These are phyloP conservation scores for Lamproptera curius DNA, from an alignment of 2,888 invertebrate species.

Conservation along the genomic window DNA sequence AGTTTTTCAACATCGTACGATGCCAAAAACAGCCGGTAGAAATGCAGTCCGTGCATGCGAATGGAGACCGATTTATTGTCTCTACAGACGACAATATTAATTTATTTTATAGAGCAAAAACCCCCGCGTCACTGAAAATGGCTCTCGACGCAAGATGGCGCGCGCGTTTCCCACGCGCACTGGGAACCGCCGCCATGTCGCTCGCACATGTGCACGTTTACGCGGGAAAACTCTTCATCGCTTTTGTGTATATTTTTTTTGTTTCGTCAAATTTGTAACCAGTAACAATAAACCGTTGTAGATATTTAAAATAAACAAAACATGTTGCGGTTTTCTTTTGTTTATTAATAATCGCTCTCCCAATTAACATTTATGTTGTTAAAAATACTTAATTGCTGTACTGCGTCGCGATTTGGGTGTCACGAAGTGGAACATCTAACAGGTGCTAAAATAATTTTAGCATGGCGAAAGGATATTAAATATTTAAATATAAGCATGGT, in stretches of 20 bases:
- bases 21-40: conserved; percentile 9
- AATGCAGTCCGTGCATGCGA: conserved; percentile 10
- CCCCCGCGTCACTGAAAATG: conserved; percentile 41
- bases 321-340: background rate
- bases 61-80: conserved; percentile 17
- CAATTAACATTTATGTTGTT: no score
- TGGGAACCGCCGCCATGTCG: conserved; percentile 48
- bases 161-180: conserved; percentile 61
- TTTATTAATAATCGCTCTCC: background rate
- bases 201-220: conserved; percentile 58
- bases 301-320: conserved; percentile 8
- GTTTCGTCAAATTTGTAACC: conserved; percentile 20
- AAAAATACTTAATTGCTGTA: no score
- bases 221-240: conserved; percentile 52
- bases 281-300: conserved; percentile 15
- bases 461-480: no score
- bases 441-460: no score
- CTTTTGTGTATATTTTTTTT: conserved; percentile 37
- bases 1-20: conserved; percentile 1
- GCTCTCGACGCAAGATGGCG: conserved; percentile 49
- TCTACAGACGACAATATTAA: conserved; percentile 30
- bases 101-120: conserved; percentile 49
- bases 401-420: no score
- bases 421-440: no score
- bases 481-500: no score